Evolutionary conservation across 2,113 vertebrate genomes (phyloP), one percentile per base, ranked within the genome.

Genomic region (Phaethon lepturus): DNA sequence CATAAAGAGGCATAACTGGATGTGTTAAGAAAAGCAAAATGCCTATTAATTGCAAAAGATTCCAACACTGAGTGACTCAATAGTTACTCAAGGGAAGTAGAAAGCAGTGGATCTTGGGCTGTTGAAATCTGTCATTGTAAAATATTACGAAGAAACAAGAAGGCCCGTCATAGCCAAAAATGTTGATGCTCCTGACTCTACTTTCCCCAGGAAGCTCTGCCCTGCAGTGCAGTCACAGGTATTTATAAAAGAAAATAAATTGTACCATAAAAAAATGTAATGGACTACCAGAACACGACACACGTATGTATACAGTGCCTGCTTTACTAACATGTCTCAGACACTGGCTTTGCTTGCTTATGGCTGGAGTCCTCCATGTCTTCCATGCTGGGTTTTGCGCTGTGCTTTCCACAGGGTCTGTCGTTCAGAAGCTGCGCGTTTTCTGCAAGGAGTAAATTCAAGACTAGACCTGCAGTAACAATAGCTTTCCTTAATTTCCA

Each of bases 321-420:
- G 94, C 95, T 97, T 96, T 97, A 55, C 95, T 97, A 96, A 96
- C 77, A 33, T 6, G 13, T 13, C 71, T 86, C 69, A 71, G 62
- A 59, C 42, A 58, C 55, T 86, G 93, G 91, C 97, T 96, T 90
- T 83, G 95, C 95, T 96, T 93, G 95, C 96, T 97, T 94, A 0
- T 67, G 91, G 84, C 94, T 97, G 78, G 71, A 71, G 50, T 72
- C 45, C 58, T 79, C 67, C 62, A 7, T 45, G 49, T 82, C 35
- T 82, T 84, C 58, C 0, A 0, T 56, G 79, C 71, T 93, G 83
- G 29, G 45, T 82, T 95, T 74, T 86, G 86, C 1, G 2, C 75
- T 94, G 52, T 87, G 84, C 93, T 91, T 85, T 90, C 53, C 45
- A 50, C 62, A 58, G 62, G 28, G 8, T 33, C 77, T 1, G 29